phyloP scores from a whole-genome alignment of 2,113 vertebrate genomes.

The Brachionichthys hirsutus region DNA sequence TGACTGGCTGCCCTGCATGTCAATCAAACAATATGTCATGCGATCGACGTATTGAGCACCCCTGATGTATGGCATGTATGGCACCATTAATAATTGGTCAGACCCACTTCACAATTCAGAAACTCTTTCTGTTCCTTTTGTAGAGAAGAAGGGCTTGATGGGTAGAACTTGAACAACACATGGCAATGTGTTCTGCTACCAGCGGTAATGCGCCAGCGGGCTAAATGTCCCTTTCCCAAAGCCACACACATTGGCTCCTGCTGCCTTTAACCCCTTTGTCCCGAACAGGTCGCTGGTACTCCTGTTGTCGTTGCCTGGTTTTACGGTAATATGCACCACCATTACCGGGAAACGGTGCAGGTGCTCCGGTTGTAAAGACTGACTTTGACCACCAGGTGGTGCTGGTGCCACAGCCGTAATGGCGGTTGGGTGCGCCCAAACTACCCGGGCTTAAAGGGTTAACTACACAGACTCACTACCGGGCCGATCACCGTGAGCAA shows the following conservation, averaged over 20 bases:
- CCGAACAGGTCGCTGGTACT: no score
- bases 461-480: not conserved
- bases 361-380: no score
- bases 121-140: conserved; percentile 38
- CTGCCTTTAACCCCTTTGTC: conserved; percentile 19
- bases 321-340: no score
- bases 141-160: conserved; percentile 12
- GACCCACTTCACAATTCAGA: conserved; percentile 16
- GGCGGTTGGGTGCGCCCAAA: no score
- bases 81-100: conserved; percentile 31
- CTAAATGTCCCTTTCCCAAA: conserved; percentile 38
- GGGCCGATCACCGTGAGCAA: conserved; percentile 12
- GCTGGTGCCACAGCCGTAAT: no score
- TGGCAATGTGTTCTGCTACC: conserved; percentile 4
- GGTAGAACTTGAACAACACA: not conserved
- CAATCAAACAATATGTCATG: no score
- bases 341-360: no score
- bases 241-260: conserved; percentile 2
- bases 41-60: no score
- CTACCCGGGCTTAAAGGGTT: no score
- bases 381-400: no score
- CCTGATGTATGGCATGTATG: conserved; percentile 30
- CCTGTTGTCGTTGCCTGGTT: no score
- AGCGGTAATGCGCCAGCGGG: conserved; percentile 26
- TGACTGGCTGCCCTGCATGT: no score